Percentiles rank a stretch among this genome's conserved stretches.
Evolutionary conservation across 2,797 vertebrate species (phyloP).

Genomic region (Notamacropus eugenii): DNA sequence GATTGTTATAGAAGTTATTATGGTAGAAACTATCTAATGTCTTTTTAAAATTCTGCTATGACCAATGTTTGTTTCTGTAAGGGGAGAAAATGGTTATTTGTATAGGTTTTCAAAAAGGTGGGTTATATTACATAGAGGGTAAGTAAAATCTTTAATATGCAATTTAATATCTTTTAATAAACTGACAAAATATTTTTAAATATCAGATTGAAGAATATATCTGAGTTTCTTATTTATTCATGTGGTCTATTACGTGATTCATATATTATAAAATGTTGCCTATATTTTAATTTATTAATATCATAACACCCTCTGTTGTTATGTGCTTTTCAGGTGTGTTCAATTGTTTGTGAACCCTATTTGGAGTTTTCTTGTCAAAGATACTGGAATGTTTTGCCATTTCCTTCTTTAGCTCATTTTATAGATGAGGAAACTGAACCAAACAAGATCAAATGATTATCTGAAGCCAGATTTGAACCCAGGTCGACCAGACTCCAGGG

Average conservation of each 20-base stretch:
- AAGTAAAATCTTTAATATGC: background rate
- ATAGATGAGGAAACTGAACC: too few species aligned
- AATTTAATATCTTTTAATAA: background rate
- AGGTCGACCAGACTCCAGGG: too few species aligned
- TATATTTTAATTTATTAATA: background rate
- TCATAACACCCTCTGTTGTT: too few species aligned
- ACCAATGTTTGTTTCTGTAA: background rate
- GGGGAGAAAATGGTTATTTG: background rate
- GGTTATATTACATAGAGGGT: background rate
- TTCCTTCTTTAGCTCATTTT: too few species aligned
- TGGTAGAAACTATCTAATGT: background rate
- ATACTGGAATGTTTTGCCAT: too few species aligned
- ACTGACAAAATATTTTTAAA: background rate
- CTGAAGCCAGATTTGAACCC: too few species aligned
- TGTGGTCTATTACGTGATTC: background rate
- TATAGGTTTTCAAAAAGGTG: background rate
- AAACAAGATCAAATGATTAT: too few species aligned
- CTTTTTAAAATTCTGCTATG: background rate
- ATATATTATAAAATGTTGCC: background rate
- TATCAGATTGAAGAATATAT: background rate
- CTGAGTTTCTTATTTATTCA: background rate
- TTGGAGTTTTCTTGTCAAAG: too few species aligned
- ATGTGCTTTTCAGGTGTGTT: too few species aligned
- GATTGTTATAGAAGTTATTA: background rate
- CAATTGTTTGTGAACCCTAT: too few species aligned